These are phyloP conservation scores for Tetraneura akinire DNA, from an alignment of 1,140 invertebrate species.

Conservation along the genomic window DNA sequence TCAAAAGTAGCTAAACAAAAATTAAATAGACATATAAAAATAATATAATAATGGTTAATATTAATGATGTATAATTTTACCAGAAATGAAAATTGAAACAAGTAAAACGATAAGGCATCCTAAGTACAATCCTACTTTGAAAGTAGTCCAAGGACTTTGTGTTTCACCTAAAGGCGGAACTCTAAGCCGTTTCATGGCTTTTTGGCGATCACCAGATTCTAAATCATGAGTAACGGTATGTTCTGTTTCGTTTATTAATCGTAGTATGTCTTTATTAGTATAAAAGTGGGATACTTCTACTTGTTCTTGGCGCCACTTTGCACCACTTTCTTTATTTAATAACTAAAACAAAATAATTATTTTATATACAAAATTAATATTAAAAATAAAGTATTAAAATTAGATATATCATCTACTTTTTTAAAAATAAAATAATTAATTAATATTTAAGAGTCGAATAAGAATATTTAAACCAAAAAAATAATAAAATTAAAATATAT, in stretches of 20 bases:
- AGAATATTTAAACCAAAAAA: no score
- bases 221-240: conserved; percentile 78
- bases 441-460: no score
- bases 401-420: no score
- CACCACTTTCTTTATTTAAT: conserved; percentile 64
- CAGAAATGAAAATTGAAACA: conserved; percentile 72
- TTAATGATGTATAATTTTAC: not conserved
- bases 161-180: conserved; percentile 85
- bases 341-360: conserved; percentile 58
- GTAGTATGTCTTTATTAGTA: conserved; percentile 84
- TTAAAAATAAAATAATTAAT: no score
- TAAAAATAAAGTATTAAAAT: no score
- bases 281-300: conserved; percentile 84
- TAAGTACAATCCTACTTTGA: conserved; percentile 79
- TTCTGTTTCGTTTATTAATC: conserved; percentile 83
- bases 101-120: conserved; percentile 80
- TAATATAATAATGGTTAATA: no score
- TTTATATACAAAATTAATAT: not conserved
- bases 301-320: conserved; percentile 75
- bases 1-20: conserved; percentile 48
- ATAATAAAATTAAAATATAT: no score
- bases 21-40: no score
- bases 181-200: conserved; percentile 82
- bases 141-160: conserved; percentile 80
- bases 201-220: conserved; percentile 79